Base-by-base conservation (phyloP, 1,140 invertebrate genomes). In the Bathynomus jamesi region DNA sequence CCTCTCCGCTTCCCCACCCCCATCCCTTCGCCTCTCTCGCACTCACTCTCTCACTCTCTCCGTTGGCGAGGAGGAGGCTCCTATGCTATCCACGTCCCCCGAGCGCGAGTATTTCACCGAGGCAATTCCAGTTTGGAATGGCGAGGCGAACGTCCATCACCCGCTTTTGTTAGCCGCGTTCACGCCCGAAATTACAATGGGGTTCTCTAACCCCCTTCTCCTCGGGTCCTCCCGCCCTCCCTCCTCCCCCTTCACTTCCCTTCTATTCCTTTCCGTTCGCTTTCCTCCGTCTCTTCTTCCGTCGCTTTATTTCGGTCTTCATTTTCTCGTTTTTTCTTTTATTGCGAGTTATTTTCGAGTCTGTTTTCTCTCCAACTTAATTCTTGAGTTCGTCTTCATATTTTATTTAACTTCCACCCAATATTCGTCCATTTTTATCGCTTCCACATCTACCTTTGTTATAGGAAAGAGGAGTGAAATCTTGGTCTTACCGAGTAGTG, bases 81-180 rank as follows among this genome's bases (percentile, higher is more conserved):
- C 66, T 73, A 73, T 73, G 67, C 71, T 40, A 69, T 61, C 66
- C 71, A 72, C 74, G 74, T 69, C 71, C 74, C 71, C 74, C 32
- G 67, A 70, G 71, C 70, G 74, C 74, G 66, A 76, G 74, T 76
- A 76, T 76, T 76, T 76, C 74, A 76, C 74, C 64, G 67, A 76
- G 74, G 74, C 74, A 76, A 76, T 76, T 76, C 71, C 71, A 71
- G 74, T 76, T 70, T 69, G 74, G 71, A 76, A 76, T 76, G 69
- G 74, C 74, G 74, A 76, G 72, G 74, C 74, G 74, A 72, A 69
- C 74, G 74, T 76, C 74, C 74, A 76, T 76, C 74, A 76, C 67
- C 62, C 29, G 13, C 40, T 67, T 71, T 71, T 76, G 71, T 76
- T 71, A 69, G 71, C 69, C 74, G 32, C 32, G 32, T 40, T 40